Percentiles rank a stretch among this genome's conserved stretches.
Conservation (phyloP, 2,797 vertebrate genomes). For the Sebastes hubbsi region DNA sequence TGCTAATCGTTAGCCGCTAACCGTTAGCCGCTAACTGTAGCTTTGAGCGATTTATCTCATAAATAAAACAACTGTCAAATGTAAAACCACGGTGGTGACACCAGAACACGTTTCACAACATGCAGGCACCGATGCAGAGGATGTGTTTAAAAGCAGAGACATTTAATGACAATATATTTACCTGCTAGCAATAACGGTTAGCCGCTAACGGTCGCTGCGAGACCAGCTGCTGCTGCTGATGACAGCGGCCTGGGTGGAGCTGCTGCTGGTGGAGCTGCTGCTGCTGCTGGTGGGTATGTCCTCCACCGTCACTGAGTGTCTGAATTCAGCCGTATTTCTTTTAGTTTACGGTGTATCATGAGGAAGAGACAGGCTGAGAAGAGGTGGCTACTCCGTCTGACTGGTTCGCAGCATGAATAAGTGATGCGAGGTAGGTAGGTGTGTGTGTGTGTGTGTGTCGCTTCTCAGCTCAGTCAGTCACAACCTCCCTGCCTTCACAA, state of each 20-base stretch:
- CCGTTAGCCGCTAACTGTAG: conserved; percentile 11
- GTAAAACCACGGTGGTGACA: neutral
- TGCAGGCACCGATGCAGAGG: fast-evolving
- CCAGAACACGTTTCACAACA: neutral
- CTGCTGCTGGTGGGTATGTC: too few species aligned
- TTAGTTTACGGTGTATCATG: neutral
- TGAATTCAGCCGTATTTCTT: neutral
- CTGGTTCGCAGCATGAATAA: neutral
- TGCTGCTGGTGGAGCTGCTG: conserved; percentile 32
- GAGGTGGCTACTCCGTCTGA: neutral
- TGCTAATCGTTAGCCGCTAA: neutral
- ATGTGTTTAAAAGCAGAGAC: neutral
- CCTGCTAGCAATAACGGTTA: conserved; percentile 68
- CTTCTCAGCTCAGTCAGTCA: conserved; percentile 42
- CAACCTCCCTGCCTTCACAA: conserved; percentile 67
- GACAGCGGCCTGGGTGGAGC: conserved; percentile 47
- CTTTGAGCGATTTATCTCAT: neutral
- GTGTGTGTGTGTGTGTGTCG: conserved; percentile 12
- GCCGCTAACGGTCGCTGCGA: conserved; percentile 53
- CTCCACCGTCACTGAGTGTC: neutral
- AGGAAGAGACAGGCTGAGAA: neutral
- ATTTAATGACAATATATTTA: conserved; percentile 13
- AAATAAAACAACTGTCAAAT: neutral
- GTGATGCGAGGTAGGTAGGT: conserved; percentile 20
- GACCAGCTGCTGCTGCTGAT: conserved; percentile 50